phyloP scores from a whole-genome alignment of 2,797 vertebrate species.

The Eleutherodactylus coqui region DNA sequence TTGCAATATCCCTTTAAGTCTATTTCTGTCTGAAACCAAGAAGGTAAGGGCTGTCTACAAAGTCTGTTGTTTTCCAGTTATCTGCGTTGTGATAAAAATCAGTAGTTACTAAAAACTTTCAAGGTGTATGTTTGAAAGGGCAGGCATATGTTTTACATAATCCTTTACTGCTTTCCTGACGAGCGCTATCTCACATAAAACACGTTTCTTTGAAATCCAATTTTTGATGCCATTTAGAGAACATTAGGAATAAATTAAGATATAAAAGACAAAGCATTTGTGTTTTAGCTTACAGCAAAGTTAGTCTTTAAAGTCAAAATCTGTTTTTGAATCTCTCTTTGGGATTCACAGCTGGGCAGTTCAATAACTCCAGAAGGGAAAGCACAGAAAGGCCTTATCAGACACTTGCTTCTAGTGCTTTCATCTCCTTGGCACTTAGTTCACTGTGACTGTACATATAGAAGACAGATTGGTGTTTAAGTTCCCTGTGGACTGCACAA shows the following conservation, averaged over 20 bases:
- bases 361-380: constrained; percentile 52
- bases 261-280: constrained; percentile 60
- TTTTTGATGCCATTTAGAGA: constrained; percentile 68
- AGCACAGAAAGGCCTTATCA: constrained; percentile 58
- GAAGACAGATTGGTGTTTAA: constrained; percentile 64
- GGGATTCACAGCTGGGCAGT: constrained; percentile 63
- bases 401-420: constrained; percentile 54
- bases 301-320: constrained; percentile 68
- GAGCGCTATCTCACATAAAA: constrained; percentile 67
- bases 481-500: constrained; percentile 60
- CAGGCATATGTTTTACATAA: constrained; percentile 58
- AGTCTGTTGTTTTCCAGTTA: constrained; percentile 4
- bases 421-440: constrained; percentile 59
- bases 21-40: background rate
- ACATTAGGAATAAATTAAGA: constrained; percentile 70
- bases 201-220: constrained; percentile 67
- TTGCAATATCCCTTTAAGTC: background rate
- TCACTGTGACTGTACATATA: constrained; percentile 60
- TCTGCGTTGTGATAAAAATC: constrained; percentile 9
- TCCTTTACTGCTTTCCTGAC: constrained; percentile 65
- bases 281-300: constrained; percentile 68
- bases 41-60: constrained; percentile 1
- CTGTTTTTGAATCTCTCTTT: constrained; percentile 64
- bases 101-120: constrained; percentile 35
- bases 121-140: constrained; percentile 57